Base-by-base conservation (phyloP, 2,888 invertebrate genomes). In the Hetaerina titia region DNA sequence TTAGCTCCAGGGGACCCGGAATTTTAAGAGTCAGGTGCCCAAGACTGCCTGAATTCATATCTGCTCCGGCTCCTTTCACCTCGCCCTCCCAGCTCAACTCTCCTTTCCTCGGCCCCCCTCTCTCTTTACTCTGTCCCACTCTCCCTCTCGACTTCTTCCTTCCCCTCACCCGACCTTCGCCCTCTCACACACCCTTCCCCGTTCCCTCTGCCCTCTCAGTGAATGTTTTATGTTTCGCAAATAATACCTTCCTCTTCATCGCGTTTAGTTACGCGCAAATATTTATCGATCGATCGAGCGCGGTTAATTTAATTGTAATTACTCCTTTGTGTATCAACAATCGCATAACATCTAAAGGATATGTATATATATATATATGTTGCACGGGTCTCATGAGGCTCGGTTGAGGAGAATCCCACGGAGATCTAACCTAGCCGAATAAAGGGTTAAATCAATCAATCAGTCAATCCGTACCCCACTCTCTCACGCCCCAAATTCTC, bases 381-480 rank as follows among this genome's bases (percentile, higher is more conserved):
- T 22, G 81, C 81, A 15, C 81, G 81, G 13, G 81, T 81, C 81
- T 81, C 31, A 31, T 13, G 81, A 81, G 81, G 31, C 81, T 22
- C 22, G 81, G 2, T 31, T 5, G 25, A 15, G 81, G 81, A 81
- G 69, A 69, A 81, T 31, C 31, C 31, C 81, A 13, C 31, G 81
- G 81, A 81, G 81, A 8, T 31, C 81, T 81, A 31, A 81, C 81
- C 81, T 31, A 31, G 25, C 81, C 81, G 25, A 81, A 81, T 81
- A 81, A 81, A 81, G 81, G 81, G 81, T 81, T 81, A 81, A 81
- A 81, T 81, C 81, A 81, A 81, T 81, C 81, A 81, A 81, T 81
- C 81, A 25, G 31, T 31, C 81, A 81, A 25, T 31, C 74, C 7
- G 45, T 45, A 45, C 4, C 81, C 69, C 17, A 7, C 69, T 69